Percentiles rank a stretch among this genome's conserved stretches.
Conservation (phyloP, 2,797 vertebrate genomes). For the Ctenosaura bakeri region DNA sequence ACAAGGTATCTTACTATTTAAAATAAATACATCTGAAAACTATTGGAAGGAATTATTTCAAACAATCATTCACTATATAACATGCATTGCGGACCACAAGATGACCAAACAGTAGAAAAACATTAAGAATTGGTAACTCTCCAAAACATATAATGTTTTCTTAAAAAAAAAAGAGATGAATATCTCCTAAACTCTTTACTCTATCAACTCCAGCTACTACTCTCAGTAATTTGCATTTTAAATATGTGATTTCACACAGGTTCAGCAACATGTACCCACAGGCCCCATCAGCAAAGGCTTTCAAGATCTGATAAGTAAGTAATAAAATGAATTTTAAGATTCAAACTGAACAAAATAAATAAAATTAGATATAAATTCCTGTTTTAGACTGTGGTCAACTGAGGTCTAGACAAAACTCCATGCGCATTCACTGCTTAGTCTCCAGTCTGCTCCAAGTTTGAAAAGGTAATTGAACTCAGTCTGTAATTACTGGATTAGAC, state of each 20-base stretch:
- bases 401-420: slow-evolving; percentile 89
- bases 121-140: slow-evolving; percentile 8
- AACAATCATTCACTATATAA: slow-evolving; percentile 24
- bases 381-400: slow-evolving; percentile 89
- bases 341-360: slow-evolving; percentile 78
- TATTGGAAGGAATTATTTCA: slow-evolving; percentile 21
- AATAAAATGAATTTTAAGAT: slow-evolving; percentile 79
- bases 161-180: slow-evolving; percentile 45
- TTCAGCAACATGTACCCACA: slow-evolving; percentile 14
- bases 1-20: background rate
- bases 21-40: background rate
- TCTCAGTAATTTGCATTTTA: background rate
- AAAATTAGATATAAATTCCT: slow-evolving; percentile 87
- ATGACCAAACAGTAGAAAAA: slow-evolving; percentile 44
- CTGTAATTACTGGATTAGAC: slow-evolving; percentile 92
- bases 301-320: slow-evolving; percentile 61
- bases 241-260: slow-evolving; percentile 21
- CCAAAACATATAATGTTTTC: slow-evolving; percentile 35
- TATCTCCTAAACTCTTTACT: slow-evolving; percentile 7
- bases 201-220: slow-evolving; percentile 30
- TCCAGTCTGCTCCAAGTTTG: slow-evolving; percentile 88
- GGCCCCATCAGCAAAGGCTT: slow-evolving; percentile 45
- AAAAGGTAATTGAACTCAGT: slow-evolving; percentile 90
- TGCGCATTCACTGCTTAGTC: slow-evolving; percentile 86
- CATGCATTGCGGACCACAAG: slow-evolving; percentile 41